Conservation (phyloP, 2,113 vertebrate species). For the Hiodon tergisus region DNA sequence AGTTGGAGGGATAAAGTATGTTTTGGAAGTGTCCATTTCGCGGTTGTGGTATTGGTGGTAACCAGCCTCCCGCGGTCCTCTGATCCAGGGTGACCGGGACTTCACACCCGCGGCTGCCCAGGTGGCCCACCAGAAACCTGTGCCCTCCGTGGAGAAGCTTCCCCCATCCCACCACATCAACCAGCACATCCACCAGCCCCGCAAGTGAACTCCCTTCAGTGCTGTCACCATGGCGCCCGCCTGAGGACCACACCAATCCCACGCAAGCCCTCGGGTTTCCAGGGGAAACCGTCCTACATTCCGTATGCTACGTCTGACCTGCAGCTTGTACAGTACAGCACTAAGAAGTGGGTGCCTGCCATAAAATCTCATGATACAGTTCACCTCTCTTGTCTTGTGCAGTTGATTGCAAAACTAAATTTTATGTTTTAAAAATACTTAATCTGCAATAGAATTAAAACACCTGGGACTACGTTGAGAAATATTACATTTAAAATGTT, state of each 20-base stretch:
- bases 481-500: slow-evolving; percentile 46
- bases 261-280: slow-evolving; percentile 38
- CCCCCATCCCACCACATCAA: slow-evolving; percentile 70
- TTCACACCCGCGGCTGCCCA: slow-evolving; percentile 94
- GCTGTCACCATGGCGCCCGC: slow-evolving; percentile 1
- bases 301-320: slow-evolving; percentile 19
- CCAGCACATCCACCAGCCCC: slow-evolving; percentile 94
- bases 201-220: slow-evolving; percentile 73
- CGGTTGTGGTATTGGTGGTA: background rate
- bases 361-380: slow-evolving; percentile 16
- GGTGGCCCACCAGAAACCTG: slow-evolving; percentile 97
- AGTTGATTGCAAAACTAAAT: slow-evolving; percentile 45
- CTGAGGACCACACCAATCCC: slow-evolving; percentile 34
- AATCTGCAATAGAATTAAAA: slow-evolving; percentile 38
- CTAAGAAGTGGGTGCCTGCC: slow-evolving; percentile 14
- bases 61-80: slow-evolving; percentile 10
- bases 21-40: background rate
- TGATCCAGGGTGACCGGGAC: slow-evolving; percentile 87
- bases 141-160: slow-evolving; percentile 83
- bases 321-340: slow-evolving; percentile 4
- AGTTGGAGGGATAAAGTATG: background rate
- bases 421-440: slow-evolving; percentile 40
- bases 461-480: slow-evolving; percentile 17
- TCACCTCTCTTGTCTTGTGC: slow-evolving; percentile 21
- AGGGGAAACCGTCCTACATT: slow-evolving; percentile 40